Base-by-base conservation (phyloP, 2,113 vertebrate species). In the Dendrocopos noguchii region DNA sequence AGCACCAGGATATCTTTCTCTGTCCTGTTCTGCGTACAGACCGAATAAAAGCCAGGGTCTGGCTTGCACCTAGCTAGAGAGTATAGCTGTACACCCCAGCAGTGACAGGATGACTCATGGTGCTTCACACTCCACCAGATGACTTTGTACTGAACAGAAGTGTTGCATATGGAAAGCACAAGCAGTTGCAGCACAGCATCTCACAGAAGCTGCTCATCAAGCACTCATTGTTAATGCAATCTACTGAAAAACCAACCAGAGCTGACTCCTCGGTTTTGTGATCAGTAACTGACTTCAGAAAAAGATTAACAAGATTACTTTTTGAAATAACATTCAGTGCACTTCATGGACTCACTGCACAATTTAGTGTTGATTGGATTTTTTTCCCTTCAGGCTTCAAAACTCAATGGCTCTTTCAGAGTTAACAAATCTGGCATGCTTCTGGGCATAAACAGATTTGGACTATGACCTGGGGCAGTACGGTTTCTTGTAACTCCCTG, bases 251-350 rank as follows among this genome's bases (percentile, higher is more conserved):
- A 59, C 25, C 17, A 67, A 52, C 20, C 28, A 68, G 46, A 77
- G 74, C 31, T 50, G 79, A 84, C 24, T 77, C 53, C 64, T 87
- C 3, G 0, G 16, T 33, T 60, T 57, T 42, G 44, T 21, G 33
- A 91, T n/a, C 71, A 79, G 71, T 0, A 0, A 55, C 24, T 11
- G 12, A 29, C 31, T 87, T 77, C 72, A 64, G 55, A 70, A 79
- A 71, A 91, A 80, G 39, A 84, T 33, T 53, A 77, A 60, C 27
- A 76, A 36, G 92, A 77, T 24, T 67, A 79, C 42, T 56, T 64
- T 24, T 68, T 93, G 81, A 93, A 94, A 80, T 20, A 91, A 80
- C 15, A 42, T 25, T 46, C 25, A 52, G 31, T 18, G 50, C 39
- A 72, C 33, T 61, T 33, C 34, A 47, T 5, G 27, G 13, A 46